Evolutionary conservation across 2,888 invertebrate genomes (phyloP), one percentile per base, ranked within the genome.

Genomic region (Hypercompe scribonia): DNA sequence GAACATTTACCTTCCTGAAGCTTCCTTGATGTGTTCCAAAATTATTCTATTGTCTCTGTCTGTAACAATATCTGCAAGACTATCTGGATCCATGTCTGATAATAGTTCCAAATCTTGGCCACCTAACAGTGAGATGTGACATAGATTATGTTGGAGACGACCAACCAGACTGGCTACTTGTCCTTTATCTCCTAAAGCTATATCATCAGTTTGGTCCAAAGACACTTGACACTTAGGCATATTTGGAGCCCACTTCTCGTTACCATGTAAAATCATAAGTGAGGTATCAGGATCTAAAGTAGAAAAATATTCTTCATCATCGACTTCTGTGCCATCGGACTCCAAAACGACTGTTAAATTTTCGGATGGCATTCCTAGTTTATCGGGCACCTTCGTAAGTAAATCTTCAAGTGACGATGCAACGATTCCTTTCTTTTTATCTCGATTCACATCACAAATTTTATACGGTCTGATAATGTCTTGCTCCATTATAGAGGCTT

Each of bases 241-340:
- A 81, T 96, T 95, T 3, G 96, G 96, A 75, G 96, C 94, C 98
- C 98, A 98, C 89, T 97, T 97, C 90, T 98, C 97, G 82, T 97
- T 96, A 13, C 97, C 97, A 80, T 97, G 97, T 70, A 98, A 96
- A 69, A 98, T 97, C 97, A 98, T 98, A 78, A 98, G 96, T 87
- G 97, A 97, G 31, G 98, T 98, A 88, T 99, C 98, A 80, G 97
- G 97, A 86, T 99, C 98, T 79, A 99, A 95, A 4, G 99, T 99
- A 68, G 97, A 97, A 92, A 99, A 99, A 93, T 99, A 99, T 90
- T 99, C 99, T 91, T 99, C 99, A 89, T 99, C 99, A 86, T 99
- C 99, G 69, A 99, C 98, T 96, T 99, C 99, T 0, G 99, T 99
- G 50, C 99, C 99, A 94, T 99, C 99, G 68, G 97, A 97, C 91